Conservation (phyloP, 2,113 vertebrate genomes). For the Oxygymnocypris stewartii region DNA sequence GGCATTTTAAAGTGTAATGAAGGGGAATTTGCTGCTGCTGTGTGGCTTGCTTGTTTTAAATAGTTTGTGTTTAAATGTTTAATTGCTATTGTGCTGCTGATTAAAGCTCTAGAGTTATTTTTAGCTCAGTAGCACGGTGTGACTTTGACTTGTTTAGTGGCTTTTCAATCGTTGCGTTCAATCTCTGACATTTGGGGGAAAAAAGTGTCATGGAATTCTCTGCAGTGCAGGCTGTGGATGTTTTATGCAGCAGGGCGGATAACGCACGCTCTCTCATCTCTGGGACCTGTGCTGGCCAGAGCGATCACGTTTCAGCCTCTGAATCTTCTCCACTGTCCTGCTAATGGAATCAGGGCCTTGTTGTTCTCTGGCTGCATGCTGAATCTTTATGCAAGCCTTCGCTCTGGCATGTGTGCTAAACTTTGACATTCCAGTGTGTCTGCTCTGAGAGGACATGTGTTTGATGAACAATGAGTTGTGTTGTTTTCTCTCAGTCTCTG, state of each 20-base stretch:
- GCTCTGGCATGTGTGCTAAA: conserved; percentile 37
- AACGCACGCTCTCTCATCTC: neutral
- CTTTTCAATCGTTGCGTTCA: conserved; percentile 19
- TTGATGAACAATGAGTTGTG: conserved; percentile 62
- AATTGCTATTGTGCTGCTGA: conserved; percentile 28
- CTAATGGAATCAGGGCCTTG: conserved; percentile 43
- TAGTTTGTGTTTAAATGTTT: conserved; percentile 16
- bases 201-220: neutral
- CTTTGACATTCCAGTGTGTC: conserved; percentile 61
- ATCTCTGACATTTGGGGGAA: neutral
- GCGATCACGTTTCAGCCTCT: conserved; percentile 32
- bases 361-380: conserved; percentile 28
- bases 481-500: conserved; percentile 62
- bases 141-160: neutral
- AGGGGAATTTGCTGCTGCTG: neutral
- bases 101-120: neutral
- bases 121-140: neutral
- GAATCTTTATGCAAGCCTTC: conserved; percentile 44
- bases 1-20: neutral
- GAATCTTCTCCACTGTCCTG: conserved; percentile 19
- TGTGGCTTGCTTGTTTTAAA: neutral
- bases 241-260: conserved; percentile 19
- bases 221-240: neutral
- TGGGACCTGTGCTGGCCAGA: conserved; percentile 1
- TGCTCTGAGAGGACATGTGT: conserved; percentile 49